Conservation (phyloP, 2,113 vertebrate genomes). For the Strix uralensis region DNA sequence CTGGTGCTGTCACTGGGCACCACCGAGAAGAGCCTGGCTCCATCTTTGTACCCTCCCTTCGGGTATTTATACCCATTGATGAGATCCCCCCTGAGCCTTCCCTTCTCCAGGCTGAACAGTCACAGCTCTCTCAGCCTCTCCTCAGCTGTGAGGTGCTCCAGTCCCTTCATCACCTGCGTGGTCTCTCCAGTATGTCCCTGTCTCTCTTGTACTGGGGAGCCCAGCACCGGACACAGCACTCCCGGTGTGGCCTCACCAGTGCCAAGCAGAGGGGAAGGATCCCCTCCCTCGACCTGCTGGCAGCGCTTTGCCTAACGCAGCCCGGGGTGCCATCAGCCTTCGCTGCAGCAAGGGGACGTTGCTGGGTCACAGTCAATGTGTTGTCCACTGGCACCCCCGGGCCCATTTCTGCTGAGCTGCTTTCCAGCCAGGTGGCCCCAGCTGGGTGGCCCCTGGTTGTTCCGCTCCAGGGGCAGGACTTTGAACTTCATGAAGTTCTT, state of each 20-base stretch:
- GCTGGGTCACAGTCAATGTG: background rate
- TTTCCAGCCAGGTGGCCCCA: background rate
- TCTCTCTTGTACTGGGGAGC: background rate
- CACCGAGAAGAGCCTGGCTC: no score
- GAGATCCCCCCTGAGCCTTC: background rate
- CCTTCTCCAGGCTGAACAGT: background rate
- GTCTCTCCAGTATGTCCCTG: background rate
- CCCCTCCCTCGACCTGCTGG: background rate
- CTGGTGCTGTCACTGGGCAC: no score
- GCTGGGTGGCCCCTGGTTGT: no score
- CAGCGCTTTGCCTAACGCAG: background rate
- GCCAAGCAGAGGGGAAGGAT: background rate
- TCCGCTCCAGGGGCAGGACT: background rate
- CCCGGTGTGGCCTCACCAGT: background rate
- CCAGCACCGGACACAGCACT: background rate
- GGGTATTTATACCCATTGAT: background rate
- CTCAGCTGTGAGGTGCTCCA: background rate
- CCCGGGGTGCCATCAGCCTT: background rate
- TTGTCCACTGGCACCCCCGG: background rate
- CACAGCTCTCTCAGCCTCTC: background rate
- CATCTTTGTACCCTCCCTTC: background rate
- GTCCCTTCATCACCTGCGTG: background rate
- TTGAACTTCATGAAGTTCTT: background rate
- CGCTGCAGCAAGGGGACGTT: background rate
- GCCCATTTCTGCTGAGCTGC: background rate